phyloP scores from a whole-genome alignment of 2,113 vertebrate species.

The Seriola dumerili region DNA sequence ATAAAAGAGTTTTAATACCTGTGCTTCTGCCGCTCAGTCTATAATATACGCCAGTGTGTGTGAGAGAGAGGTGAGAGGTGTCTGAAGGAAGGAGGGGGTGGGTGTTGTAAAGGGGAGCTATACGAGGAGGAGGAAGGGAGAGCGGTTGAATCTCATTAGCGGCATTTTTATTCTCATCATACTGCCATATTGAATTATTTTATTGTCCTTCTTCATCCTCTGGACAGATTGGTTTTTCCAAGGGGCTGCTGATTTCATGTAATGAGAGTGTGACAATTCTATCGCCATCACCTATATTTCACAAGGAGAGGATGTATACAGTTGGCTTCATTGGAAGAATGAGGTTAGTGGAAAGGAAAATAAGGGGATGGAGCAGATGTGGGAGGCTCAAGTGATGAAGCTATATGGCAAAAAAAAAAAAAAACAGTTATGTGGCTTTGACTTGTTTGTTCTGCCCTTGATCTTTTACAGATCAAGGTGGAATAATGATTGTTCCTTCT shows the following conservation, averaged over 20 bases:
- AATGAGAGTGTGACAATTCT: conserved; percentile 45
- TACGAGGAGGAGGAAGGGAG: background rate
- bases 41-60: background rate
- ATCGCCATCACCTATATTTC: conserved; percentile 59
- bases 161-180: conserved; percentile 56
- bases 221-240: conserved; percentile 59
- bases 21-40: conserved; percentile 15
- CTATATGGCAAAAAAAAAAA: background rate
- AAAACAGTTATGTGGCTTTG: conserved; percentile 8
- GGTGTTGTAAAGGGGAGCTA: conserved; percentile 27
- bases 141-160: conserved; percentile 59
- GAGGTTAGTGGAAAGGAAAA: background rate
- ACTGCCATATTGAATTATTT: conserved; percentile 58
- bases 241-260: conserved; percentile 62
- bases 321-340: background rate
- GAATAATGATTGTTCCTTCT: background rate
- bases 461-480: conserved; percentile 42
- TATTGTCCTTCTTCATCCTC: conserved; percentile 50
- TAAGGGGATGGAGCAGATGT: background rate
- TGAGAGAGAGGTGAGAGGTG: background rate
- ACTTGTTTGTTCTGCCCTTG: conserved; percentile 46
- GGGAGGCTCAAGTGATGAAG: background rate
- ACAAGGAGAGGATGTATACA: conserved; percentile 22
- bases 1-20: conserved; percentile 57
- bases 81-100: background rate